Conservation (phyloP, 2,888 invertebrate genomes). For the Epistrophella euchroma region DNA sequence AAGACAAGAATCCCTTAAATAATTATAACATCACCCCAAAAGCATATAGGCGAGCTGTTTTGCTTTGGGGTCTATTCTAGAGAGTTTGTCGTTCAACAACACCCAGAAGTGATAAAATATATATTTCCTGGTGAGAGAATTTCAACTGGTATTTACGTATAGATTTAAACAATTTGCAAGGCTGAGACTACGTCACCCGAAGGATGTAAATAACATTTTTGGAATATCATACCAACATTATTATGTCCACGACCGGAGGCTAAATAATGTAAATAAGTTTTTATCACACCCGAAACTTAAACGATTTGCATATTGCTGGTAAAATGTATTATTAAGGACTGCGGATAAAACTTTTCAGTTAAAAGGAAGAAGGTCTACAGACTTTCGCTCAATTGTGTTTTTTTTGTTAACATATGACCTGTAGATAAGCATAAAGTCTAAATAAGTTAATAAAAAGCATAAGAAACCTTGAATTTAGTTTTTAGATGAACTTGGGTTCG, state of each 20-base stretch:
- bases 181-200: slow-evolving; percentile 1
- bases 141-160: neutral
- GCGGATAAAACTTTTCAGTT: neutral
- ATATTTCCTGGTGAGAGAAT: neutral
- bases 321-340: neutral
- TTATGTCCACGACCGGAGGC: slow-evolving; percentile 5
- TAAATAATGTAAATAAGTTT: slow-evolving; percentile 16
- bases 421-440: neutral
- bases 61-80: neutral
- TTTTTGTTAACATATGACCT: neutral
- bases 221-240: neutral
- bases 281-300: slow-evolving; percentile 14
- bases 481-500: neutral
- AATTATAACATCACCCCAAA: slow-evolving; percentile 38
- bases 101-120: neutral
- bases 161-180: neutral
- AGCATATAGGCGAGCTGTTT: slow-evolving; percentile 1
- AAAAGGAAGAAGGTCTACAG: neutral
- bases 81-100: neutral
- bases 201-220: slow-evolving; percentile 21
- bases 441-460: neutral
- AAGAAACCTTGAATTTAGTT: neutral
- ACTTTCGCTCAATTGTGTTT: neutral
- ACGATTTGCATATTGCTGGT: slow-evolving; percentile 4
- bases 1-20: slow-evolving; percentile 46